Evolutionary conservation across 2,797 vertebrate species (phyloP).

Genomic region (Austrolebias charrua): DNA sequence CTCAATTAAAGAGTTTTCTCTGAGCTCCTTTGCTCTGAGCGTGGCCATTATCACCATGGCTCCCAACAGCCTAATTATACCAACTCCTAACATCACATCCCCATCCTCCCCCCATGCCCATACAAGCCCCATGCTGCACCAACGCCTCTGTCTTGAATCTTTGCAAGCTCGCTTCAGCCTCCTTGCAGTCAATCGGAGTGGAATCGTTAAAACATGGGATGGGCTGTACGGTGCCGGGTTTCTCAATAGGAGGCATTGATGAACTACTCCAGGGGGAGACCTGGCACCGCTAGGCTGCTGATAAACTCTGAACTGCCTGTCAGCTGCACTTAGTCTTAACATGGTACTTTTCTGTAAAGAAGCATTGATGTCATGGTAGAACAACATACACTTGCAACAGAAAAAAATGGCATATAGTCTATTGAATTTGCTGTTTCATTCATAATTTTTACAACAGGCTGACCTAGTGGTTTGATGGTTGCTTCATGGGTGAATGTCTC

Average conservation of each 20-base stretch:
- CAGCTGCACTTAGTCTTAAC: conserved; percentile 63
- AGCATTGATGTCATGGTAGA: conserved; percentile 24
- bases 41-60: conserved; percentile 77
- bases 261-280: conserved; percentile 62
- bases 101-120: conserved; percentile 5
- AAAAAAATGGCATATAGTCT: too few relatives aligned
- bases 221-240: conserved; percentile 43
- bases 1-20: conserved; percentile 82
- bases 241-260: conserved; percentile 66
- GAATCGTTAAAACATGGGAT: conserved; percentile 61
- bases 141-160: conserved; percentile 61
- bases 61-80: conserved; percentile 80
- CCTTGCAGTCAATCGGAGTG: conserved; percentile 65
- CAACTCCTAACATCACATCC: conserved; percentile 50
- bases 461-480: neutral
- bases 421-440: conserved; percentile 20
- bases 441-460: conserved; percentile 18
- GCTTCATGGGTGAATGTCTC: neutral
- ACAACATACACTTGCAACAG: neutral
- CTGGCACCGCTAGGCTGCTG: conserved; percentile 55
- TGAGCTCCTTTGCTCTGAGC: conserved; percentile 64
- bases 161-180: conserved; percentile 66
- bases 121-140: conserved; percentile 44
- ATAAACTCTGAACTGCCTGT: conserved; percentile 68
- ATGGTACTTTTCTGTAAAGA: conserved; percentile 59